Percentiles rank a stretch among this genome's conserved stretches.
Evolutionary conservation across 2,888 invertebrate species (phyloP).

Genomic region (Eupithecia vulgata): DNA sequence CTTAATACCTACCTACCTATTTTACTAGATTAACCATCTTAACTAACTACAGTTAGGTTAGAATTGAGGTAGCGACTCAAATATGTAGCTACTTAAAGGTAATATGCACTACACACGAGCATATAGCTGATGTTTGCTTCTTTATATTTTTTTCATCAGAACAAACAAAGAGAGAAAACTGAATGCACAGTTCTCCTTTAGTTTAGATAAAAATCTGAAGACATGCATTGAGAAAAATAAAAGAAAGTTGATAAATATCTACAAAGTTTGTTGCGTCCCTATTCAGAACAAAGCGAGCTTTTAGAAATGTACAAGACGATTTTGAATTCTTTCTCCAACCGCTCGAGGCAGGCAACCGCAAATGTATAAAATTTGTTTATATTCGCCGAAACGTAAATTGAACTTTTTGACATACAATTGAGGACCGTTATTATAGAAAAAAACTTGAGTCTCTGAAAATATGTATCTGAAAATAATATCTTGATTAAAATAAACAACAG

Average conservation of each 20-base stretch:
- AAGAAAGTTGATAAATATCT: slow-evolving; percentile 73
- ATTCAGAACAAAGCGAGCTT: slow-evolving; percentile 63
- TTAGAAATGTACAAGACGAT: slow-evolving; percentile 69
- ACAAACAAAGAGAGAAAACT: slow-evolving; percentile 2
- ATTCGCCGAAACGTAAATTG: not conserved
- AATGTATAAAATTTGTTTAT: slow-evolving; percentile 8
- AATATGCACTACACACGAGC: not conserved
- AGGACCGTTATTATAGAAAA: not conserved
- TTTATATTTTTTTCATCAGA: not conserved
- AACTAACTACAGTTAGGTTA: not conserved
- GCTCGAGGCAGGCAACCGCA: slow-evolving; percentile 53
- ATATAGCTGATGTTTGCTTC: not conserved
- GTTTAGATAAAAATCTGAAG: slow-evolving; percentile 2
- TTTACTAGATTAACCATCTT: not conserved
- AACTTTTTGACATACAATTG: not conserved
- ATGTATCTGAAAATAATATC: not conserved
- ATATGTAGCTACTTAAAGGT: not conserved
- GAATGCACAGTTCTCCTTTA: slow-evolving; percentile 3
- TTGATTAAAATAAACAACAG: not conserved
- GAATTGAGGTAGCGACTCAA: not conserved
- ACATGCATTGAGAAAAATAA: slow-evolving; percentile 51
- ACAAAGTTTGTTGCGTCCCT: slow-evolving; percentile 64
- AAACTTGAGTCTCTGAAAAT: too few species aligned
- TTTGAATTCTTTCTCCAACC: slow-evolving; percentile 58
- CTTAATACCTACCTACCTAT: not conserved